Base-by-base conservation (phyloP, 2,113 vertebrate species). In the Illadopsis cleaveri region DNA sequence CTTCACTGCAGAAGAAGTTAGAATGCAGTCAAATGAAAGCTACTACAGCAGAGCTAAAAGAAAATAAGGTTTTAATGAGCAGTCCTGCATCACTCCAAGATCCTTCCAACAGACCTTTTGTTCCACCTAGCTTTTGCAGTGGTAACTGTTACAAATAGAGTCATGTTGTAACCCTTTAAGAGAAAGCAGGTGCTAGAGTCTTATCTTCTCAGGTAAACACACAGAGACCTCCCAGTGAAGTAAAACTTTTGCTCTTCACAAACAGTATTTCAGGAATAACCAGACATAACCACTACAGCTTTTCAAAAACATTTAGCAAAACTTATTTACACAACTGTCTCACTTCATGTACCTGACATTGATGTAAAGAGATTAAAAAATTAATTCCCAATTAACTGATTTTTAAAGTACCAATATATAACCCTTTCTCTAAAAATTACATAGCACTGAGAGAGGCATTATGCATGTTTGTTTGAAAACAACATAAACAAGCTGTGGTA, bases 371-470 rank as follows among this genome's bases (percentile, higher is more conserved):
- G 7, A n/a, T 25, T 79, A n/a, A 57, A 92, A 89, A 56, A 3
- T 5, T 48, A 61, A 69, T 53, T 62, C 60, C 22, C n/a, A 81
- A 54, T 35, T n/a, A 57, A 68, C 4, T 54, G 1, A 40, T 53
- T 93, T 86, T 50, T 56, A 5, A 86, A 48, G 17, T 81, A 47
- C 64, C 10, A 56, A 48, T n/a, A 68, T 10, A 27, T 11, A 86
- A 64, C 11, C 4, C 15, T 76, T 56, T 37, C 5, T 56, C 15
- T 68, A 69, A 87, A 88, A 57, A 64, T n/a, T 50, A 72, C 57
- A 8, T 9, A 23, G 35, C 0, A 0, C 6, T 33, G 30, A 68
- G 20, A 50, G 64, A 79, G 6, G 11, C 14, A 60, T 47, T 45
- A 33, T 1, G 5, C 4, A 38, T 5, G 3, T 51, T 70, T 87